Evolutionary conservation across 2,888 invertebrate genomes (phyloP).

Genomic region (Colletes collaris): DNA sequence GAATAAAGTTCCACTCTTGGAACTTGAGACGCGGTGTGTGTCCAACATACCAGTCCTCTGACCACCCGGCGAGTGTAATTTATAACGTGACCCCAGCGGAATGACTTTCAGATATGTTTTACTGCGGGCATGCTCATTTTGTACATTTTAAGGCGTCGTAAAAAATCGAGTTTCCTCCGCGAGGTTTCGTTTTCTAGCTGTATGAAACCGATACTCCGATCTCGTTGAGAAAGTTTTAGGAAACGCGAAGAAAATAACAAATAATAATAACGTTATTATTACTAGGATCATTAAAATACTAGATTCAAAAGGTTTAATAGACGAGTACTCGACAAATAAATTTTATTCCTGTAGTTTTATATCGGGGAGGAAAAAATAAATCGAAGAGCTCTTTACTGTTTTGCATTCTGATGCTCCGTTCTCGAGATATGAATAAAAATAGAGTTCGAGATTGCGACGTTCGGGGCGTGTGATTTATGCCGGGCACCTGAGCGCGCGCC

Average conservation of each 20-base stretch:
- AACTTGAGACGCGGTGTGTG: conserved; percentile 2
- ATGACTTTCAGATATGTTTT: conserved; percentile 34
- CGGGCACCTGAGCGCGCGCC: no score
- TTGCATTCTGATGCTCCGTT: no score
- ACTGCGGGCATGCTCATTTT: conserved; percentile 20
- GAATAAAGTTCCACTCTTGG: conserved; percentile 19
- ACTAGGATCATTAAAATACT: no score
- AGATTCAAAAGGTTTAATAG: no score
- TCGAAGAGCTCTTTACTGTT: no score
- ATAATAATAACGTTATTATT: neutral
- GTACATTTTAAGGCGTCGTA: conserved; percentile 24
- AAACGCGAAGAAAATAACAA: neutral
- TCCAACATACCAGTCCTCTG: neutral
- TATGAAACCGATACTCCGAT: neutral
- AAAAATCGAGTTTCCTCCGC: conserved; percentile 28
- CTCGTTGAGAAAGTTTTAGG: neutral
- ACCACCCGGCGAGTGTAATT: conserved; percentile 21
- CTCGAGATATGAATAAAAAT: no score
- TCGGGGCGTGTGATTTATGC: no score
- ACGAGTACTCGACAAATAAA: no score
- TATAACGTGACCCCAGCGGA: conserved; percentile 22
- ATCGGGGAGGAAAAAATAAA: no score
- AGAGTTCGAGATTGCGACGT: no score
- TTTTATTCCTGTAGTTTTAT: no score
- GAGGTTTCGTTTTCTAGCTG: neutral